phyloP scores from a whole-genome alignment of 2,113 vertebrate genomes.

The Hoplias malabaricus region DNA sequence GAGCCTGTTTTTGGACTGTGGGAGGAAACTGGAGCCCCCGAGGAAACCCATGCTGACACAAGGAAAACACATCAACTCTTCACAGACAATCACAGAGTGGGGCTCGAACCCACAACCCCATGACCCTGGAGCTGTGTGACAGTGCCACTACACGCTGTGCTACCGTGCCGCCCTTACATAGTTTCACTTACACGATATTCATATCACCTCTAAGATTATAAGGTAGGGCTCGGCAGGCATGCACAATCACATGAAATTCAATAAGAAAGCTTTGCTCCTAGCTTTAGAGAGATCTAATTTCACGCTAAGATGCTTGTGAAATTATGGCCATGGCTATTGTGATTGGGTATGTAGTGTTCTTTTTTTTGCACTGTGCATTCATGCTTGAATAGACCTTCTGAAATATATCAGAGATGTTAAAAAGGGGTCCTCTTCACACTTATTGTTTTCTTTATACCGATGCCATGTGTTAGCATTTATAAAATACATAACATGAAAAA shows the following conservation, averaged over 20 bases:
- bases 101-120: too few species aligned
- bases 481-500: too few species aligned
- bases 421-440: background rate
- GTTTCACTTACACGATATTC: conserved; percentile 58
- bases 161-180: too few species aligned
- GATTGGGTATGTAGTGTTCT: conserved; percentile 56
- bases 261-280: conserved; percentile 64
- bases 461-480: background rate
- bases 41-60: too few species aligned
- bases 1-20: too few species aligned
- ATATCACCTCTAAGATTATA: conserved; percentile 61
- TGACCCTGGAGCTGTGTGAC: too few species aligned
- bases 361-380: conserved; percentile 33
- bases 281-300: conserved; percentile 68
- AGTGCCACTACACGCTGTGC: too few species aligned
- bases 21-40: too few species aligned
- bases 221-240: conserved; percentile 46
- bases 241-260: conserved; percentile 60
- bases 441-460: background rate
- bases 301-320: conserved; percentile 72
- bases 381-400: background rate
- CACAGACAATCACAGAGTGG: too few species aligned
- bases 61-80: too few species aligned
- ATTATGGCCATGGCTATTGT: conserved; percentile 62
- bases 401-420: background rate